Base-by-base conservation (phyloP, 2,888 invertebrate species). In the Automeris io region DNA sequence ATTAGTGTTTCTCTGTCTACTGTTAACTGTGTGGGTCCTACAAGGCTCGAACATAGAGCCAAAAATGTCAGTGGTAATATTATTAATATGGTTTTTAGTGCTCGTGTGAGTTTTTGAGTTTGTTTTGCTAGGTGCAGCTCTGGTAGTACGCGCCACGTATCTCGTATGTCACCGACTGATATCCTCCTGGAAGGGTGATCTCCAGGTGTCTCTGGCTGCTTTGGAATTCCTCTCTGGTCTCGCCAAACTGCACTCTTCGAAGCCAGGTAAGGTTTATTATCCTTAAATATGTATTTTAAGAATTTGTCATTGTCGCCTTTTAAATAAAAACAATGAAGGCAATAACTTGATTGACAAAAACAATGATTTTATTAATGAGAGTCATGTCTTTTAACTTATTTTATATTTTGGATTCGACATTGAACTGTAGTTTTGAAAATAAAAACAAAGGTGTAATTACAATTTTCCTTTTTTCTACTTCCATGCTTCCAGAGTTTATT, bases 181-280 rank as follows among this genome's bases (percentile, higher is more conserved):
- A 66, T 96, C 97, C 0, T 95, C 96, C 0, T 98, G 98, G 98
- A 98, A 97, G 82, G 93, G 95, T 0, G 98, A 98, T 77, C 86
- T 98, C 43, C 97, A 96, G 68, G 95, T 97, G 24, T 97, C 97
- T 0, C 79, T 98, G 39, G 97, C 98, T 0, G 98, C 98, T 0
- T 81, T 98, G 45, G 98, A 98, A 74, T 89, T 98, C 37, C 88
- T 98, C 0, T 93, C 95, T 4, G 97, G 97, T 5, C 88, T 98
- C 36, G 97, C 97, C 12, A 91, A 96, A 58, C 90, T 96, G n/a
- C 93, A 94, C 55, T 94, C 96, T 40, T 91, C 92, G 25, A 95
- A 95, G 71, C 94, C 95, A 80, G 96, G 96, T 96, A 78, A 62
- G 74, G n/a, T n/a, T n/a, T n/a, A n/a, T n/a, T n/a, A n/a, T n/a